Conservation (phyloP, 2,888 invertebrate species). For the Gibbula magus region DNA sequence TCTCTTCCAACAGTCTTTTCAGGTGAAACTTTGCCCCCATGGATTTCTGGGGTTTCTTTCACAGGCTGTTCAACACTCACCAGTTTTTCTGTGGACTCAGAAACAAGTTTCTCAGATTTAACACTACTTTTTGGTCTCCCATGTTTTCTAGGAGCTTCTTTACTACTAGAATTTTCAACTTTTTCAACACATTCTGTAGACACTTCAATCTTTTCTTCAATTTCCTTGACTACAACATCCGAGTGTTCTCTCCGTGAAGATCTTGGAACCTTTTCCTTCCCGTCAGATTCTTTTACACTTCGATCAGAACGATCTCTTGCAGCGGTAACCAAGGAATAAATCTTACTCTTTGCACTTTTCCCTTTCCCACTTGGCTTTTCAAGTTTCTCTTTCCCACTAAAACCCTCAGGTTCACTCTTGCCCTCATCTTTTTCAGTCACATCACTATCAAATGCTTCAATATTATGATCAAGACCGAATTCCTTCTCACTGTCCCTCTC, state of each 20-base stretch:
- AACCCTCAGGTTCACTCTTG: background rate
- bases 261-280: background rate
- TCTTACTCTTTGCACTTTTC: background rate
- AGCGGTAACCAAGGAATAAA: background rate
- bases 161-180: conserved; percentile 25
- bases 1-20: background rate
- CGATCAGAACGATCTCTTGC: background rate
- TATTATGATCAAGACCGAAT: background rate
- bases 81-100: background rate
- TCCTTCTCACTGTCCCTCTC: background rate
- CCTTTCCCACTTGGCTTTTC: background rate
- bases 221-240: no score
- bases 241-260: no score
- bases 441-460: background rate
- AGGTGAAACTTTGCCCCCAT: background rate
- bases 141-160: conserved; percentile 19
- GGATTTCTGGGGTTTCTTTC: conserved; percentile 16
- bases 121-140: conserved; percentile 7
- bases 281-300: background rate
- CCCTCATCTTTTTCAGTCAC: background rate
- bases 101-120: conserved; percentile 6
- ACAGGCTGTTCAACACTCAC: conserved; percentile 7
- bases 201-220: no score
- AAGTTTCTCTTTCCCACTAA: background rate
- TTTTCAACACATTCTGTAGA: background rate